phyloP scores from a whole-genome alignment of 2,888 invertebrate genomes.

The Atethmia centrago region DNA sequence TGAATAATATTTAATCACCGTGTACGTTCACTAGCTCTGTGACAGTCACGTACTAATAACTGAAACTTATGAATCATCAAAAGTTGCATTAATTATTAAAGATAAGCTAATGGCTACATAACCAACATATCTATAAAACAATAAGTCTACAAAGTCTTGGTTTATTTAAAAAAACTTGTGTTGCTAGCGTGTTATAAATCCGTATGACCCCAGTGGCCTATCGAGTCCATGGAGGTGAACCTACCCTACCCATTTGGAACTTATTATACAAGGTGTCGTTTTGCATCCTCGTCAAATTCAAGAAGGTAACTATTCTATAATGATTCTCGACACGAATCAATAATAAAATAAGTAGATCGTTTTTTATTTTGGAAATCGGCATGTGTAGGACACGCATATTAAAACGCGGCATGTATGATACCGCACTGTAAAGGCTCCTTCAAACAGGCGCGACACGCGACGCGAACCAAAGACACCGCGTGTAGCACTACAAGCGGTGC shows the following conservation, averaged over 20 bases:
- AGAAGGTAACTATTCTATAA: no score
- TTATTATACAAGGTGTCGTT: no score
- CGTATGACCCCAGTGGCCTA: slow-evolving; percentile 9
- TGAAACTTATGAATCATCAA: slow-evolving; percentile 39
- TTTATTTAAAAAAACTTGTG: not conserved
- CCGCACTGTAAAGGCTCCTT: no score
- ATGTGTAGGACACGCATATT: no score
- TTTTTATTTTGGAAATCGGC: no score
- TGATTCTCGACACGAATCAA: no score
- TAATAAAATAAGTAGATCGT: no score
- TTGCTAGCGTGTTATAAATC: slow-evolving; percentile 6
- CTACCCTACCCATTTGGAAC: not conserved
- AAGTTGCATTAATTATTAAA: not conserved
- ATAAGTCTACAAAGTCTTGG: not conserved
- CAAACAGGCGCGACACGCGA: no score
- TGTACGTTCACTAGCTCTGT: slow-evolving; percentile 5
- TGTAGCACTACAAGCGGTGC: no score
- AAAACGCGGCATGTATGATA: no score
- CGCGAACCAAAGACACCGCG: no score
- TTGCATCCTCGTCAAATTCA: no score
- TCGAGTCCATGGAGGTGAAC: not conserved
- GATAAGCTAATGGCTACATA: slow-evolving; percentile 11
- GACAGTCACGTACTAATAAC: slow-evolving; percentile 18
- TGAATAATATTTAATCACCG: slow-evolving; percentile 6
- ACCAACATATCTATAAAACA: not conserved